Conservation (phyloP, 2,113 vertebrate genomes). For the Sinocyclocheilus grahami region DNA sequence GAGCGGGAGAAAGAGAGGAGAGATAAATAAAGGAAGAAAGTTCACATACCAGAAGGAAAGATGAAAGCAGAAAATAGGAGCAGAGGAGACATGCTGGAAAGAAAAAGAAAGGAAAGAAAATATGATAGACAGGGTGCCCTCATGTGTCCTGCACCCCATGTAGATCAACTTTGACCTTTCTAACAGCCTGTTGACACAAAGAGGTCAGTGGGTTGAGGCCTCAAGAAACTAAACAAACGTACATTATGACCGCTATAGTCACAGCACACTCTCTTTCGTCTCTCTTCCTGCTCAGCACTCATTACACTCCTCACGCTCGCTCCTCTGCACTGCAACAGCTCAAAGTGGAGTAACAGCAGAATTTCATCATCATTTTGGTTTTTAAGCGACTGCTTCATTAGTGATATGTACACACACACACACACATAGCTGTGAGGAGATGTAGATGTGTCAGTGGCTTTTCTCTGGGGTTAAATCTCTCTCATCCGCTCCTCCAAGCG, state of each 20-base stretch:
- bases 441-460: constrained; percentile 29
- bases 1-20: not conserved
- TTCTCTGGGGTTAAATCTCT: constrained; percentile 28
- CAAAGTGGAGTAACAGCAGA: constrained; percentile 5
- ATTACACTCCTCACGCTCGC: not conserved
- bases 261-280: not conserved
- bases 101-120: not conserved
- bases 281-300: not conserved
- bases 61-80: not conserved
- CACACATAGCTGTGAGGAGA: not conserved
- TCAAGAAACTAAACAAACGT: not conserved
- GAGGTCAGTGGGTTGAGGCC: not conserved
- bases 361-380: constrained; percentile 2
- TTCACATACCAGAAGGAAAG: constrained; percentile 28
- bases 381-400: constrained; percentile 26
- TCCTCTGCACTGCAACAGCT: not conserved
- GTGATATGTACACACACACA: constrained; percentile 1
- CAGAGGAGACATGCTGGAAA: not conserved
- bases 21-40: constrained; percentile 18
- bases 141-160: not conserved
- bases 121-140: not conserved
- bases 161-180: constrained; percentile 18
- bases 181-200: not conserved
- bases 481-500: constrained; percentile 8
- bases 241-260: not conserved